These are phyloP conservation scores for Oreotrochilus melanogaster DNA, from an alignment of 2,113 vertebrate species.

Conservation along the genomic window DNA sequence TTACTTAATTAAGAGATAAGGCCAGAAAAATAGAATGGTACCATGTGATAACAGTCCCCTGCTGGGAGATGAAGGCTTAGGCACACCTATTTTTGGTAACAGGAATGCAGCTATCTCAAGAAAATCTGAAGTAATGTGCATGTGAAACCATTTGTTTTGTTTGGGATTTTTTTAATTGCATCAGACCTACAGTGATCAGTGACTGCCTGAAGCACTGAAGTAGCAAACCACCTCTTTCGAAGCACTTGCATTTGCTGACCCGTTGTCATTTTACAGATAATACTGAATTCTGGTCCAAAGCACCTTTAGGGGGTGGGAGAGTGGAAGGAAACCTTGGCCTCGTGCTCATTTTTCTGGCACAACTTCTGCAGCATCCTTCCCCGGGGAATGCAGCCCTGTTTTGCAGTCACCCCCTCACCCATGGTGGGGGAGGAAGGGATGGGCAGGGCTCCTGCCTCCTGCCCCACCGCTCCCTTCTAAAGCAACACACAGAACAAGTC, in stretches of 20 bases:
- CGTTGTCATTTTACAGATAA: neutral
- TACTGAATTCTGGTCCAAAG: neutral
- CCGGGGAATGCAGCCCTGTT: rapidly evolving
- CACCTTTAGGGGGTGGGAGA: neutral
- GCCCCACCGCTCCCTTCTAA: neutral
- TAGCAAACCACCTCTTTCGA: neutral
- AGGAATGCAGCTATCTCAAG: neutral
- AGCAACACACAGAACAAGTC: neutral
- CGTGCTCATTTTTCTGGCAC: neutral
- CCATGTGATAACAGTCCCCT: conserved; percentile 43
- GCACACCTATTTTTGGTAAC: conserved; percentile 40
- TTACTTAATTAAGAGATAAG: conserved; percentile 75
- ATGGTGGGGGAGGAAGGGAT: neutral
- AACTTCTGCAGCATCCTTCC: neutral
- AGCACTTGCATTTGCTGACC: neutral
- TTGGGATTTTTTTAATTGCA: neutral
- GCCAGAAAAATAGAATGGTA: conserved; percentile 47
- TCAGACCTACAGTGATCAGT: neutral
- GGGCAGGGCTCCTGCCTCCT: neutral
- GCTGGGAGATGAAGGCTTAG: conserved; percentile 24
- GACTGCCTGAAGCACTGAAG: neutral
- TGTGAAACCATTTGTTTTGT: rapidly evolving
- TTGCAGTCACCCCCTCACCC: neutral
- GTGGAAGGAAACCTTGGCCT: neutral
- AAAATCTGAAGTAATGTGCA: neutral